A percentile compares a stretch with the other conserved stretches of the same genome.
Evolutionary conservation across 2,888 invertebrate species (phyloP).

Genomic region (Nomada fucata): DNA sequence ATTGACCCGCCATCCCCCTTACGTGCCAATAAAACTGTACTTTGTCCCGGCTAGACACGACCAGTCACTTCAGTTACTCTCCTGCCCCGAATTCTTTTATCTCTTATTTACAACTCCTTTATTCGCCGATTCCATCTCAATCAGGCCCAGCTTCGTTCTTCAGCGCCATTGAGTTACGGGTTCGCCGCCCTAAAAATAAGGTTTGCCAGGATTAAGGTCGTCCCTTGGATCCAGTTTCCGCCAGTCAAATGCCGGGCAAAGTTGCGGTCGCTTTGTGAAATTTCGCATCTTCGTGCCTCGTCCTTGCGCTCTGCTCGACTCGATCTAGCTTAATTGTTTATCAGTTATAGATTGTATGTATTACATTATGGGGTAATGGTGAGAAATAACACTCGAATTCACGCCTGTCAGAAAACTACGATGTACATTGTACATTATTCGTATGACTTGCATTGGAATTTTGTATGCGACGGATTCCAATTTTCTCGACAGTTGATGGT

Average conservation of each 20-base stretch:
- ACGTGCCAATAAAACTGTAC: constrained; percentile 83
- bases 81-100: constrained; percentile 74
- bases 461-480: too few relatives aligned
- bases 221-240: constrained; percentile 17
- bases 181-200: constrained; percentile 61
- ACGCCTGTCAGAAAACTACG: too few relatives aligned
- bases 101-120: constrained; percentile 84
- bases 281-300: constrained; percentile 3
- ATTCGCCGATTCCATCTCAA: constrained; percentile 84
- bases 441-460: too few relatives aligned
- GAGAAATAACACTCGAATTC: too few relatives aligned
- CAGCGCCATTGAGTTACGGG: constrained; percentile 30
- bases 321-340: background rate
- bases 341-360: too few relatives aligned
- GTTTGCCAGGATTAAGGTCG: constrained; percentile 50
- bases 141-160: constrained; percentile 73
- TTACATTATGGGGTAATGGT: too few relatives aligned
- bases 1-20: constrained; percentile 79
- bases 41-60: constrained; percentile 80
- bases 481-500: too few relatives aligned
- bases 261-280: background rate
- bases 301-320: background rate
- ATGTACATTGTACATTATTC: too few relatives aligned
- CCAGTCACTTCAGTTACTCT: constrained; percentile 80
- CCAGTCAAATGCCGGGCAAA: constrained; percentile 14